Evolutionary conservation across 1,140 invertebrate species (phyloP).

Genomic region (Eumaeus atala): DNA sequence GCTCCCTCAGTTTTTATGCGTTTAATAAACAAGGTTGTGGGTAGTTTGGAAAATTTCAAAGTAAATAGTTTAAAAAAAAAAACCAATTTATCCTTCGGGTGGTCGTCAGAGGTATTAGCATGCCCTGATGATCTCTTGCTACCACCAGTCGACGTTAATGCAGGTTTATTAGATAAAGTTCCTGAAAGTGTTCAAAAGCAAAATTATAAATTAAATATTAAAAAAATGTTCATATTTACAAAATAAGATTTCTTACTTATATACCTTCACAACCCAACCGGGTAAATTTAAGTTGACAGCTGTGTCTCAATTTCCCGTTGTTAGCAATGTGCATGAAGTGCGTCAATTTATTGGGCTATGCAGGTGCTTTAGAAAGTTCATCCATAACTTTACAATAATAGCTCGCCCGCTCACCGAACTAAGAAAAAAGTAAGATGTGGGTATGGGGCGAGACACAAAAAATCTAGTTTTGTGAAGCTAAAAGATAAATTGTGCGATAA

Average conservation of each 20-base stretch:
- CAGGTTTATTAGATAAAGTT: too few species aligned
- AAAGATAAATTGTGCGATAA: constrained; percentile 16
- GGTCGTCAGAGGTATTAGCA: too few species aligned
- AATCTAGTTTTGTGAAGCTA: constrained; percentile 23
- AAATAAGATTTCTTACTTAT: constrained; percentile 19
- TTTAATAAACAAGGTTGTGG: not conserved
- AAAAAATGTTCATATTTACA: constrained; percentile 30
- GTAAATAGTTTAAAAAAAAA: too few species aligned
- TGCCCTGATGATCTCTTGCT: too few species aligned
- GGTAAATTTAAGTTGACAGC: constrained; percentile 34
- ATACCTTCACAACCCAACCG: constrained; percentile 28
- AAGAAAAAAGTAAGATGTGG: constrained; percentile 39
- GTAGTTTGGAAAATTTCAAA: too few species aligned
- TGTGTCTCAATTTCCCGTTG: constrained; percentile 12
- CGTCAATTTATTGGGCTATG: constrained; percentile 44
- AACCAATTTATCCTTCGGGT: too few species aligned
- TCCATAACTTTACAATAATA: constrained; percentile 19
- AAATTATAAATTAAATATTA: constrained; percentile 24
- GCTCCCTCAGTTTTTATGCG: not conserved
- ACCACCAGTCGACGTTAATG: too few species aligned
- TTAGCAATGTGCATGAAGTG: constrained; percentile 25
- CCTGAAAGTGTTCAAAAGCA: too few species aligned
- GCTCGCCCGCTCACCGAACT: constrained; percentile 30
- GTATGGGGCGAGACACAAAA: constrained; percentile 42
- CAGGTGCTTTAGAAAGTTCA: constrained; percentile 31